phyloP scores from a whole-genome alignment of 30 jellyfish, hydroid and myxozoan species.

The Rhopilema esculentum region DNA sequence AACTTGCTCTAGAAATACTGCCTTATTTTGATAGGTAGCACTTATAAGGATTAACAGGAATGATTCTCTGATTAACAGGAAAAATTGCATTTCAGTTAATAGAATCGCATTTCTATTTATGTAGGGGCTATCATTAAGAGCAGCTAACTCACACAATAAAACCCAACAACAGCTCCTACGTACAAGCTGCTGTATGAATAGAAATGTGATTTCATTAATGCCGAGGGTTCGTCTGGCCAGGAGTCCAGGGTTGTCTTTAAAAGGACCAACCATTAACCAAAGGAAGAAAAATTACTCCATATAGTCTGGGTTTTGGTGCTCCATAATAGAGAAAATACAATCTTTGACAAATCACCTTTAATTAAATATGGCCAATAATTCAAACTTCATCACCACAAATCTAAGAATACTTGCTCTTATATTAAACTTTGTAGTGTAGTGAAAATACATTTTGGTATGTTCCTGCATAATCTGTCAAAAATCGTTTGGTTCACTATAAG shows the following conservation, averaged over 20 bases:
- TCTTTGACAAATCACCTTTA: constrained; percentile 4
- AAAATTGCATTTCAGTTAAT: neutral
- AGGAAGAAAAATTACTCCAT: neutral
- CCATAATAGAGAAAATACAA: too few relatives aligned
- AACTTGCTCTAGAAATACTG: neutral
- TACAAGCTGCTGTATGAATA: neutral
- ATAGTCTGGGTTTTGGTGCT: neutral
- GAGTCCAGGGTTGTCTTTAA: neutral
- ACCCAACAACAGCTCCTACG: neutral
- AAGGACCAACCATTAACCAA: neutral
- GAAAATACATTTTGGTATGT: neutral
- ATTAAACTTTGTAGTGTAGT: constrained; percentile 18
- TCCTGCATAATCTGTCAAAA: neutral
- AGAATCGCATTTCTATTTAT: neutral
- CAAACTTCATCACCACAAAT: constrained; percentile 36
- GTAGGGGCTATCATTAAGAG: neutral
- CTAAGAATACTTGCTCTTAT: constrained; percentile 8
- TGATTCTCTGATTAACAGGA: neutral
- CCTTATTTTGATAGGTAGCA: neutral
- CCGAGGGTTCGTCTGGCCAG: neutral
- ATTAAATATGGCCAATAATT: constrained; percentile 41
- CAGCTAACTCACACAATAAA: neutral
- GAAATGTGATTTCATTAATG: neutral
- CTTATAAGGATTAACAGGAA: neutral
- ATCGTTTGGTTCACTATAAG: neutral